Percentiles rank a stretch among this genome's conserved stretches.
phyloP scores from a whole-genome alignment of 2,888 invertebrate species.

The Abscondita cerata region DNA sequence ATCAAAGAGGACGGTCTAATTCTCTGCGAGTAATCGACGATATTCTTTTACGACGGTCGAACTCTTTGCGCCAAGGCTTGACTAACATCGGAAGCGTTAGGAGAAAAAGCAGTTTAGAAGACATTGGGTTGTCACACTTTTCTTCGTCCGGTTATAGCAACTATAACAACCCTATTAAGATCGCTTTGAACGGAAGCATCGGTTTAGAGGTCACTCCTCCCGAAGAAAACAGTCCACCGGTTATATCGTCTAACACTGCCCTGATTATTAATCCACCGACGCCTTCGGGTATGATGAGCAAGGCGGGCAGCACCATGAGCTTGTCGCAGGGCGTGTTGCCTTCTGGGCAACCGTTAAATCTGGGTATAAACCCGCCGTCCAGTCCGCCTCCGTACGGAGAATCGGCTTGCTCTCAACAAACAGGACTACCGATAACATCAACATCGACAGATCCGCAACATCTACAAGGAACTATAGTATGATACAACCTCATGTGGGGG shows the following conservation, averaged over 20 bases:
- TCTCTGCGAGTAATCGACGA: constrained; percentile 88
- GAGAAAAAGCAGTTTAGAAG: constrained; percentile 84
- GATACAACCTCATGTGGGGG: constrained; percentile 94
- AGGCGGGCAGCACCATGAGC: constrained; percentile 55
- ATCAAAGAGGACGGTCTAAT: constrained; percentile 79
- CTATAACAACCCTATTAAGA: constrained; percentile 79
- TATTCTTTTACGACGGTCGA: constrained; percentile 81
- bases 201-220: constrained; percentile 75
- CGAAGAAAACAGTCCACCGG: constrained; percentile 64
- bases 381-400: constrained; percentile 45
- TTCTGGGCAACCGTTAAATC: constrained; percentile 45
- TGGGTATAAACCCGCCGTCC: constrained; percentile 51
- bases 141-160: constrained; percentile 66
- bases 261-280: constrained; percentile 60
- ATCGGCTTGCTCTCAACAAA: constrained; percentile 62
- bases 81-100: constrained; percentile 68
- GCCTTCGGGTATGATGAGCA: constrained; percentile 47
- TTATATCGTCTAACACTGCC: constrained; percentile 63
- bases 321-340: constrained; percentile 51
- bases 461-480: constrained; percentile 91
- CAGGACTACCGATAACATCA: constrained; percentile 59
- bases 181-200: constrained; percentile 85
- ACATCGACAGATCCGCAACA: constrained; percentile 72
- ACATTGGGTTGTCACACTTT: constrained; percentile 84
- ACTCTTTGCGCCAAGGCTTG: constrained; percentile 83